Base-by-base conservation (phyloP, 2,888 invertebrate genomes). In the Drosophila peninsularis region DNA sequence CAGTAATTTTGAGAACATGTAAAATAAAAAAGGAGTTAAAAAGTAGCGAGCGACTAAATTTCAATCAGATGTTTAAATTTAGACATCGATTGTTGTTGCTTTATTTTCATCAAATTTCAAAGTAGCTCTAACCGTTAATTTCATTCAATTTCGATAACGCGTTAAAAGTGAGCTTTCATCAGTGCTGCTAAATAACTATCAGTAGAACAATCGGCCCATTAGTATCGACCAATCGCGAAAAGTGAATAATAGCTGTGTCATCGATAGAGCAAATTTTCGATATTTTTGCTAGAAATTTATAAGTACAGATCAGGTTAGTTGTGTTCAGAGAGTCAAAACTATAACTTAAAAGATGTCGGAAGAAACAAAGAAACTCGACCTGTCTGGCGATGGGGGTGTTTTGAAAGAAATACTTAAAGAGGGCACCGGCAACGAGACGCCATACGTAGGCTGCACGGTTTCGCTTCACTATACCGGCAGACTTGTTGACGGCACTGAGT, bases 391-490 rank as follows among this genome's bases (percentile, higher is more conserved):
- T 80, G 90, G 90, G 24, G 92, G 92, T 34, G 91, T 92, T 0
- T 68, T 91, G 17, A 92, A 92, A 44, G 89, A 90, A 75, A 91
- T 92, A 30, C n/a, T 90, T 0, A 73, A 82, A 41, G 95, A 95
- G 87, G 98, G 98, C 49, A 92, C 93, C 63, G 97, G 97, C 2
- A 93, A 94, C n/a, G 95, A 95, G 65, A 94, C 93, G 36, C 97
- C 98, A 0, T 92, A 93, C 14, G 91, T 93, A 53, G 98, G 98
- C 1, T 96, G 95, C 90, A 95, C 93, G 88, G 94, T 95, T 10
- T 94, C 92, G 5, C 96, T 98, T 0, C 98, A 99, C 92, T 99
- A 99, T 91, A 96, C 96, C 2, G 99, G 99, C 34, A 97, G 96
- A 2, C 93, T 99, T 34, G 75, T 80, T 4, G 96, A 98, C 93